Conservation (phyloP, 2,888 invertebrate genomes). For the Troides helena region DNA sequence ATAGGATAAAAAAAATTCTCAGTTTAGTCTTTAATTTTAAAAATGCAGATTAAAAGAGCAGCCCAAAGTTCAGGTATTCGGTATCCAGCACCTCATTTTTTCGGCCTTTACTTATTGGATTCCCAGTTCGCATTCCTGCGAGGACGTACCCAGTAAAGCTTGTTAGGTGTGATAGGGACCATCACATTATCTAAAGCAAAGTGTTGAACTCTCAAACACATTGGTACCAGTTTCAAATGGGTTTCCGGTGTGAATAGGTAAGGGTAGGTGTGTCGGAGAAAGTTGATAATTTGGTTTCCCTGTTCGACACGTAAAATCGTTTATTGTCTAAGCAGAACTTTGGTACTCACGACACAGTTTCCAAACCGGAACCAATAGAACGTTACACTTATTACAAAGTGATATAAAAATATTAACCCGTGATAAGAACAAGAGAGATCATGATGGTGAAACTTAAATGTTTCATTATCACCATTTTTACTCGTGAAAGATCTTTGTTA, state of each 20-base stretch:
- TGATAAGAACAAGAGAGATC: too few relatives aligned
- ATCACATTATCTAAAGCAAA: constrained; percentile 63
- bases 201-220: constrained; percentile 69
- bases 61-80: constrained; percentile 42
- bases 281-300: constrained; percentile 78
- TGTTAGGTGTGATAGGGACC: constrained; percentile 64
- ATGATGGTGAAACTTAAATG: too few relatives aligned
- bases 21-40: not conserved
- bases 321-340: constrained; percentile 72
- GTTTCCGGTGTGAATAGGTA: constrained; percentile 56
- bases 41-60: not conserved
- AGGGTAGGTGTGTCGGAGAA: constrained; percentile 68
- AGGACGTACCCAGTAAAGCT: constrained; percentile 75
- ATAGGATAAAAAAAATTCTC: too few relatives aligned
- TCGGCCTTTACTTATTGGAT: constrained; percentile 74
- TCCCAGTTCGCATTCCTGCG: constrained; percentile 68
- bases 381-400: too few relatives aligned
- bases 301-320: constrained; percentile 77
- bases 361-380: constrained; percentile 41
- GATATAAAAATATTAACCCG: too few relatives aligned
- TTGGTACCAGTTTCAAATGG: constrained; percentile 56
- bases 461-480: too few relatives aligned
- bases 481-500: too few relatives aligned
- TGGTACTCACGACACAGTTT: constrained; percentile 59
- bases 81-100: constrained; percentile 61